A percentile compares a stretch with the other conserved stretches of the same genome.
These are phyloP conservation scores for Eulemur mongoz DNA, from an alignment of 2,797 vertebrate species.

Conservation along the genomic window DNA sequence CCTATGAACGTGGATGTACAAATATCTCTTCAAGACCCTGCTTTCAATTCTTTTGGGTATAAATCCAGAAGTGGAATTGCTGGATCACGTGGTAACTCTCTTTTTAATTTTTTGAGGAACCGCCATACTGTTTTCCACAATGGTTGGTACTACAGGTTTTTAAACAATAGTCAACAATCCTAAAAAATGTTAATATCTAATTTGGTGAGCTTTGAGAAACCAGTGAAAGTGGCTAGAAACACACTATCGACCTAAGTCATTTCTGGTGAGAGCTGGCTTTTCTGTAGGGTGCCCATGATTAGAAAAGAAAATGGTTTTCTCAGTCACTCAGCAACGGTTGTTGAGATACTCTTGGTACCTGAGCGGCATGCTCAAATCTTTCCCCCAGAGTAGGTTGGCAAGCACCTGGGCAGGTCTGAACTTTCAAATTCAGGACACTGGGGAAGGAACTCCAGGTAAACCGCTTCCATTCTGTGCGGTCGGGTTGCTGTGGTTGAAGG, in stretches of 20 bases:
- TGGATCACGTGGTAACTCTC: neutral
- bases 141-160: neutral
- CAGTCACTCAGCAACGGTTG: neutral
- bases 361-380: neutral
- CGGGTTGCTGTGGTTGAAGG: neutral
- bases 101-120: neutral
- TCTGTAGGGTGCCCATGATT: neutral
- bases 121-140: neutral
- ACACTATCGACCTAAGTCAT: neutral
- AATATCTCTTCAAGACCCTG: neutral
- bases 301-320: neutral
- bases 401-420: neutral
- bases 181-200: neutral
- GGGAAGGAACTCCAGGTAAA: neutral
- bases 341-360: neutral
- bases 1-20: neutral
- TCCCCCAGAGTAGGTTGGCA: neutral
- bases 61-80: neutral
- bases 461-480: neutral
- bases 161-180: neutral
- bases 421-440: neutral
- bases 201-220: neutral
- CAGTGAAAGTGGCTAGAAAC: neutral
- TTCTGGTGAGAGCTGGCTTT: neutral
- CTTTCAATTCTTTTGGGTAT: neutral